phyloP scores from a whole-genome alignment of 2,113 vertebrate species.

The Cacatua alba region DNA sequence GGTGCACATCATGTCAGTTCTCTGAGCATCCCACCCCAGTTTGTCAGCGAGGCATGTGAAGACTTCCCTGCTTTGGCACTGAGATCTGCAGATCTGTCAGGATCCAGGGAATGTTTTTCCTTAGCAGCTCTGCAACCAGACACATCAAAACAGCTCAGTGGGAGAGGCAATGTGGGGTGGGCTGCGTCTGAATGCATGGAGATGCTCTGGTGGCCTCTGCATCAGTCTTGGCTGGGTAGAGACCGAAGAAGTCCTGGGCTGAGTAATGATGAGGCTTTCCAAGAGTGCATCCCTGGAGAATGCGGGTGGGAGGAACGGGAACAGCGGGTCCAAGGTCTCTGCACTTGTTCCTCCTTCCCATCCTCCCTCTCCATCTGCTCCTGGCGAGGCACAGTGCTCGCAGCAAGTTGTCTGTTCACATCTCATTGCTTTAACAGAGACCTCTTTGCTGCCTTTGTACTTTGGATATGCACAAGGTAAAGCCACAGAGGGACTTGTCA shows the following conservation, averaged over 20 bases:
- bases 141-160: not conserved
- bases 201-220: not conserved
- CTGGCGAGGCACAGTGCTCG: not conserved
- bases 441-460: not conserved
- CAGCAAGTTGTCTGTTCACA: not conserved
- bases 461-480: not conserved
- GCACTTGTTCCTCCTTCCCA: not conserved
- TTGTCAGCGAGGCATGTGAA: not conserved
- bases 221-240: not conserved
- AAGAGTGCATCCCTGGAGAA: not conserved
- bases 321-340: accelerated
- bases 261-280: not conserved
- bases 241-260: not conserved
- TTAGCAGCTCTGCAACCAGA: not conserved
- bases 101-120: not conserved
- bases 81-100: not conserved
- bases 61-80: not conserved
- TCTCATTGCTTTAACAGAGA: not conserved
- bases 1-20: accelerated
- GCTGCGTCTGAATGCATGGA: not conserved
- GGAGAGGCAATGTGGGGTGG: not conserved
- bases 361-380: not conserved
- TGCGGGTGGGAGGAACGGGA: accelerated
- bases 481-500: not conserved
- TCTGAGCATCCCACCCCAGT: not conserved